These are phyloP conservation scores for Lomographa bimaculata DNA, from an alignment of 2,888 invertebrate species.

Conservation along the genomic window DNA sequence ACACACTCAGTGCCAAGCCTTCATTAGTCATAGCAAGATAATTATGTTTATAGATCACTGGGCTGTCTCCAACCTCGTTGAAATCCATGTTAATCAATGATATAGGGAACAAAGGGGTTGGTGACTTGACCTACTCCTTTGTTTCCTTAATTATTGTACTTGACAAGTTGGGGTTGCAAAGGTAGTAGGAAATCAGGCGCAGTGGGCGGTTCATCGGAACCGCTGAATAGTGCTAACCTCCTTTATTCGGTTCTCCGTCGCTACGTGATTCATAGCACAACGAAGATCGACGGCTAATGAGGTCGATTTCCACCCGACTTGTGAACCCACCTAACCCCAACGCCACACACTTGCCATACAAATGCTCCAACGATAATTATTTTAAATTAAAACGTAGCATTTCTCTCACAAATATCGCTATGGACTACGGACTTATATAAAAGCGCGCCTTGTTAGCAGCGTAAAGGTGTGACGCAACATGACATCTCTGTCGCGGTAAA, in stretches of 20 bases:
- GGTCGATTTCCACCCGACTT: slow-evolving; percentile 40
- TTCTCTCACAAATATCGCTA: slow-evolving; percentile 22
- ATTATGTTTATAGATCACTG: no score
- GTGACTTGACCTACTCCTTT: no score
- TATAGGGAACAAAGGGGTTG: no score
- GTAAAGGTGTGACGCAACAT: slow-evolving; percentile 56
- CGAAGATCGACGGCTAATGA: slow-evolving; percentile 37
- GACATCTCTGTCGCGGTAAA: slow-evolving; percentile 62
- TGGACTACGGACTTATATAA: slow-evolving; percentile 48
- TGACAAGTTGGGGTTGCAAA: slow-evolving; percentile 3
- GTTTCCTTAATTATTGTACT: background rate
- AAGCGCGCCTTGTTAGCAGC: slow-evolving; percentile 49
- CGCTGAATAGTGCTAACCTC: slow-evolving; percentile 3
- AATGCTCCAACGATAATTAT: slow-evolving; percentile 15
- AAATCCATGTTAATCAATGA: no score
- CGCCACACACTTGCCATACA: slow-evolving; percentile 4
- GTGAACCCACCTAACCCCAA: slow-evolving; percentile 4
- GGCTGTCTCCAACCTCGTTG: no score
- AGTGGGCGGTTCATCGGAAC: slow-evolving; percentile 1
- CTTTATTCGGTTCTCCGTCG: no score
- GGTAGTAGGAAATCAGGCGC: slow-evolving; percentile 5
- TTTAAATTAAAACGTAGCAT: slow-evolving; percentile 7
- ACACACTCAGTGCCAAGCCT: slow-evolving; percentile 4
- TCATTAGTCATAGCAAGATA: no score
- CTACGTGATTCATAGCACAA: slow-evolving; percentile 9